A percentile compares a stretch with the other conserved stretches of the same genome.
Evolutionary conservation across 2,888 invertebrate genomes (phyloP).

Genomic region (Atrina japonica): DNA sequence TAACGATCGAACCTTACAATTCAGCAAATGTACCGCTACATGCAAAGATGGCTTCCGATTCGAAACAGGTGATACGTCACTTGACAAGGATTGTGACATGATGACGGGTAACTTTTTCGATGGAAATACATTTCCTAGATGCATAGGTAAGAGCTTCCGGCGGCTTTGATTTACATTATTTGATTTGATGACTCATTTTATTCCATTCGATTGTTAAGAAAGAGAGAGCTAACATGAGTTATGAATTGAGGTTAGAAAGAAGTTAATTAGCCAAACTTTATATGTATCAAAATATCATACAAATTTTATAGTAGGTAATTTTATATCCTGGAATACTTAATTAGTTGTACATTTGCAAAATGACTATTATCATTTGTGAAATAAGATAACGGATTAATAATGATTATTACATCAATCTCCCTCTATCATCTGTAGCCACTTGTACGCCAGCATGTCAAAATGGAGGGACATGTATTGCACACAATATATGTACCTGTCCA

Average conservation of each 20-base stretch:
- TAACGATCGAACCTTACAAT: too few relatives aligned
- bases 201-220: too few relatives aligned
- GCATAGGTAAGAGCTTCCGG: slow-evolving; percentile 61
- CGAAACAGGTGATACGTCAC: slow-evolving; percentile 47
- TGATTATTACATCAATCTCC: too few relatives aligned
- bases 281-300: background rate
- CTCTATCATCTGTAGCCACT: slow-evolving; percentile 52
- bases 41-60: slow-evolving; percentile 69
- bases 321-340: too few relatives aligned
- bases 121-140: slow-evolving; percentile 54
- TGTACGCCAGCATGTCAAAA: slow-evolving; percentile 66
- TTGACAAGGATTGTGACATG: slow-evolving; percentile 64
- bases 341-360: too few relatives aligned
- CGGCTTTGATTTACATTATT: background rate
- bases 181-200: too few relatives aligned
- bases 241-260: background rate
- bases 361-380: too few relatives aligned
- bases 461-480: slow-evolving; percentile 63
- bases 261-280: background rate
- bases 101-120: slow-evolving; percentile 63
- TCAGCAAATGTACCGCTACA: slow-evolving; percentile 66
- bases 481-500: slow-evolving; percentile 63
- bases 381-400: too few relatives aligned
- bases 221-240: background rate
- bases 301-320: too few relatives aligned